These are phyloP conservation scores for Podotricha telesiphe DNA, from an alignment of 2,888 invertebrate species.

Conservation along the genomic window DNA sequence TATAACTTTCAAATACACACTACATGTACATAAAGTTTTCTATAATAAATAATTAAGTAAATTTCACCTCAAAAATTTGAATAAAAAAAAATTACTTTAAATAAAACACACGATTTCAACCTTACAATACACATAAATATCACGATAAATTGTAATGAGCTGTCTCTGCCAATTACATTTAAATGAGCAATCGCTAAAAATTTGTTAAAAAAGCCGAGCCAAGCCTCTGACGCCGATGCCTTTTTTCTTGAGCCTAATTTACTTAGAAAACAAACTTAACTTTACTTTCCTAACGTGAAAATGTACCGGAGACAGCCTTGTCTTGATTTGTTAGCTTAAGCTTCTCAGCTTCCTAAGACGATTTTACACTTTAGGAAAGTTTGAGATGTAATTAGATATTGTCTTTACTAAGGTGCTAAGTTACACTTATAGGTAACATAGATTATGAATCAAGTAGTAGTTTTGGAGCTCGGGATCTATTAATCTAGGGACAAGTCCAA, in stretches of 20 bases:
- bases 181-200: not conserved
- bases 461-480: too few species aligned
- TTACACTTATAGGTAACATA: not conserved
- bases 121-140: too few species aligned
- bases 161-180: not conserved
- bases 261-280: not conserved
- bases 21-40: too few species aligned
- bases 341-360: not conserved
- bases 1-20: too few species aligned
- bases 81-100: too few species aligned
- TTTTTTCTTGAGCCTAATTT: not conserved
- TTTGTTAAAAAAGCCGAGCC: not conserved
- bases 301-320: conserved; percentile 5
- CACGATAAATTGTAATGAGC: too few species aligned
- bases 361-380: not conserved
- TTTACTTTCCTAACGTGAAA: not conserved
- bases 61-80: too few species aligned
- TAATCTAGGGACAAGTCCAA: too few species aligned
- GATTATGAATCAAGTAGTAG: not conserved
- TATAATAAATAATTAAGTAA: too few species aligned
- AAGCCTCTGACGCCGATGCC: not conserved
- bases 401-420: not conserved
- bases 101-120: too few species aligned
- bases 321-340: conserved; percentile 7
- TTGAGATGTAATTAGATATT: not conserved